These are phyloP conservation scores for Solea senegalensis DNA, from an alignment of 2,113 vertebrate species.

Conservation along the genomic window DNA sequence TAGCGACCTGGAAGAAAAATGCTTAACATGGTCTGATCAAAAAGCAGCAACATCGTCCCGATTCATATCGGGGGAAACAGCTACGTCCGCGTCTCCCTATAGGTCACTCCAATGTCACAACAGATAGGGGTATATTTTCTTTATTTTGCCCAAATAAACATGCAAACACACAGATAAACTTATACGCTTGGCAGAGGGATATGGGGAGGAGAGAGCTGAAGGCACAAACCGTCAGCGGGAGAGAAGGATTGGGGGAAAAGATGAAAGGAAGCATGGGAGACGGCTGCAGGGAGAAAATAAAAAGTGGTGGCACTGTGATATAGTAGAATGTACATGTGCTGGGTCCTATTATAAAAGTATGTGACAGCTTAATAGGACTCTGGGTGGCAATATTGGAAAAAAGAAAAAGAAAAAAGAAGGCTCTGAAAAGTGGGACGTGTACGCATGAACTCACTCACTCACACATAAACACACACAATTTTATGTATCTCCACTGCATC, in stretches of 20 bases:
- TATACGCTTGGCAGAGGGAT: slow-evolving; percentile 58
- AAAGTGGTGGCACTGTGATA: slow-evolving; percentile 55
- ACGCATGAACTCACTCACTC: neutral
- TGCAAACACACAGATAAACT: slow-evolving; percentile 59
- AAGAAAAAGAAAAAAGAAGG: slow-evolving; percentile 45
- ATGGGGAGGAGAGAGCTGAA: slow-evolving; percentile 49
- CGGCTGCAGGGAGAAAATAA: slow-evolving; percentile 46
- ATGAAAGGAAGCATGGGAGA: slow-evolving; percentile 56
- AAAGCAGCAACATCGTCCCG: slow-evolving; percentile 36
- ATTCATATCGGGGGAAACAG: slow-evolving; percentile 49
- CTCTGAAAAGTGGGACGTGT: slow-evolving; percentile 14
- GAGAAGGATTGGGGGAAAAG: slow-evolving; percentile 55
- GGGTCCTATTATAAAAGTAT: slow-evolving; percentile 39
- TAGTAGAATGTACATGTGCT: slow-evolving; percentile 53
- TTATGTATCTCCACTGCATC: slow-evolving; percentile 27
- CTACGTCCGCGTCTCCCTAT: slow-evolving; percentile 27
- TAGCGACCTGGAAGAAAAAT: slow-evolving; percentile 54
- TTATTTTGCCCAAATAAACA: slow-evolving; percentile 21
- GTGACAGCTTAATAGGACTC: slow-evolving; percentile 41
- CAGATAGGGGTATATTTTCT: neutral
- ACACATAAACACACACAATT: slow-evolving; percentile 7
- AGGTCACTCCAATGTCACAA: slow-evolving; percentile 71
- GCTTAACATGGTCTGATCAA: slow-evolving; percentile 64
- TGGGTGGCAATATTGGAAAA: slow-evolving; percentile 34
- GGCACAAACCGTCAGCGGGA: slow-evolving; percentile 53